Conservation (phyloP, 2,797 vertebrate genomes). For the Vultur gryphus region DNA sequence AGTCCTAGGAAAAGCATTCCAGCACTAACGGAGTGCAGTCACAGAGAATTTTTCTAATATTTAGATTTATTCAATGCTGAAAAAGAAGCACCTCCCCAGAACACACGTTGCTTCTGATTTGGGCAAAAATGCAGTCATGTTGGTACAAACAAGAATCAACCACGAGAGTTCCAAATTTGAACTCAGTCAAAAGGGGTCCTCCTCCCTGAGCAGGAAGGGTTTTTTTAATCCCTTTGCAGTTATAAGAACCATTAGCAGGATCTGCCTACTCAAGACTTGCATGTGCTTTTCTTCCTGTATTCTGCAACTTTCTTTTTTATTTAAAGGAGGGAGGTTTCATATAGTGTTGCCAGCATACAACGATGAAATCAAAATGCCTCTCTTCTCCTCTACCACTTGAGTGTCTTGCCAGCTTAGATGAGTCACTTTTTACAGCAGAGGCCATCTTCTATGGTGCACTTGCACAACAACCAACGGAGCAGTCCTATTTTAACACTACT, state of each 20-base stretch:
- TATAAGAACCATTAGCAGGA: neutral
- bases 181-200: neutral
- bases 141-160: neutral
- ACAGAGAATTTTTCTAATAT: neutral
- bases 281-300: neutral
- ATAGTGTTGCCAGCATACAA: neutral
- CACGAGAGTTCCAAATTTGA: neutral
- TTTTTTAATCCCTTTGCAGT: neutral
- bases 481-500: neutral
- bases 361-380: neutral
- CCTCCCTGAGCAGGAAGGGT: neutral
- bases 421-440: neutral
- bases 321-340: neutral
- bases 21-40: neutral
- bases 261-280: neutral
- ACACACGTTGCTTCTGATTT: neutral
- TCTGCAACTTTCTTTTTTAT: neutral
- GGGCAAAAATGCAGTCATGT: neutral
- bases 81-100: neutral
- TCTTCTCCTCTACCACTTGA: neutral
- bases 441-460: accelerated
- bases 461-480: neutral
- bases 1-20: neutral
- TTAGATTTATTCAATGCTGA: neutral
- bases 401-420: neutral